Percentiles rank a stretch among this genome's conserved stretches.
Conservation (phyloP, 2,888 invertebrate genomes). For the Microplitis manilae region DNA sequence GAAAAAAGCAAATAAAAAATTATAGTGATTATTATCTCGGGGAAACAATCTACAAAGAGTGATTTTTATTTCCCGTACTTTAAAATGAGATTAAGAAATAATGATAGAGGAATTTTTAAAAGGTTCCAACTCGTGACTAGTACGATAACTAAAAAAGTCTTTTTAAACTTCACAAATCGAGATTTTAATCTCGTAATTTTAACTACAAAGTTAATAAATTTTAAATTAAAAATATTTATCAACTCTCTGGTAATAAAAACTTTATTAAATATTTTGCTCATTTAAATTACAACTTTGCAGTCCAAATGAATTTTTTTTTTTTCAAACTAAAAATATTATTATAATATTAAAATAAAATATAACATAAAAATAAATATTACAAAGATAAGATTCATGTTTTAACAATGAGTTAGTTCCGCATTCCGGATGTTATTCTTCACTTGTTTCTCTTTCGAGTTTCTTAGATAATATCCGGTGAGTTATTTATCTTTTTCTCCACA, state of each 20-base stretch:
- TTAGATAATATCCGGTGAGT: conserved; percentile 12
- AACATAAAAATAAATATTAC: conserved; percentile 44
- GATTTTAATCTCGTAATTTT: conserved; percentile 10
- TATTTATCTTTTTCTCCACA: conserved; percentile 2
- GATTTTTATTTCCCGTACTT: conserved; percentile 11
- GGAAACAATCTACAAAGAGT: background rate
- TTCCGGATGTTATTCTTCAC: conserved; percentile 7
- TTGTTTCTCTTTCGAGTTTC: conserved; percentile 25
- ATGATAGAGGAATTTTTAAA: conserved; percentile 25
- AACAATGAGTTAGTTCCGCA: conserved; percentile 9
- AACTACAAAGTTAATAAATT: conserved; percentile 26
- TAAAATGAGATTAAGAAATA: background rate
- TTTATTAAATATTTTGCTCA: background rate
- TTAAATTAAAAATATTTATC: background rate
- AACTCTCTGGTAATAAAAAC: background rate
- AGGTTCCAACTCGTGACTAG: conserved; percentile 57
- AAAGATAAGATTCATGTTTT: conserved; percentile 17
- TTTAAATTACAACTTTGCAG: background rate
- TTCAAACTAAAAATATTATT: background rate
- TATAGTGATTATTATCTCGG: background rate
- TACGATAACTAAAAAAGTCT: conserved; percentile 43
- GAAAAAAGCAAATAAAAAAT: background rate
- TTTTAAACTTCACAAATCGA: conserved; percentile 18
- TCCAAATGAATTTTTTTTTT: background rate
- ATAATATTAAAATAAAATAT: conserved; percentile 7